These are phyloP conservation scores for Trimorus sp. DNA, from an alignment of 2,888 invertebrate genomes.

Conservation along the genomic window DNA sequence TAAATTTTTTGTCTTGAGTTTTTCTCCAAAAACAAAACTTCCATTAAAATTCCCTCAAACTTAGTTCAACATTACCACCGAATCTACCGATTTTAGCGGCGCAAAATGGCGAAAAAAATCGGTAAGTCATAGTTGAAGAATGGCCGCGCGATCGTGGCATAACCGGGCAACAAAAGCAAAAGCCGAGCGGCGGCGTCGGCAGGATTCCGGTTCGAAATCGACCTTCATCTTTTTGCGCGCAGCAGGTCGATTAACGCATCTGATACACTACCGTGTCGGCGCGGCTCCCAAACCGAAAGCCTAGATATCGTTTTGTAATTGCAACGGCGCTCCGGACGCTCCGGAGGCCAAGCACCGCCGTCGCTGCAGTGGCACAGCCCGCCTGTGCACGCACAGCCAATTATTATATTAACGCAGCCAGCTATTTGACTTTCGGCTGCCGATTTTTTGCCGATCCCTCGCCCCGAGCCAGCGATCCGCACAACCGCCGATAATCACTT, in stretches of 20 bases:
- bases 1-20: too few relatives aligned
- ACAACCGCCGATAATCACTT: conserved; percentile 58
- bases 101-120: conserved; percentile 30
- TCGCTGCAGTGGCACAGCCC: conserved; percentile 41
- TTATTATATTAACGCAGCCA: conserved; percentile 71
- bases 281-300: conserved; percentile 31
- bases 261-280: conserved; percentile 52
- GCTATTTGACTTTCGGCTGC: conserved; percentile 64
- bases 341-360: conserved; percentile 31
- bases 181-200: conserved; percentile 30
- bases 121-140: conserved; percentile 43
- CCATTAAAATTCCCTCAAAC: too few relatives aligned
- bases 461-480: conserved; percentile 53
- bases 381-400: conserved; percentile 70
- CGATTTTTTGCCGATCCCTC: conserved; percentile 58
- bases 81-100: not conserved
- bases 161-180: conserved; percentile 33
- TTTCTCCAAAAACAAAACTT: too few relatives aligned
- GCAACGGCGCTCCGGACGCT: conserved; percentile 19
- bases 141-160: conserved; percentile 36
- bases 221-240: conserved; percentile 54
- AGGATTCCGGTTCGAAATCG: conserved; percentile 54
- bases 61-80: too few relatives aligned
- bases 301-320: conserved; percentile 55
- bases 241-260: conserved; percentile 55